Conservation (phyloP, 2,888 invertebrate species). For the Ditylenchus weischeri region DNA sequence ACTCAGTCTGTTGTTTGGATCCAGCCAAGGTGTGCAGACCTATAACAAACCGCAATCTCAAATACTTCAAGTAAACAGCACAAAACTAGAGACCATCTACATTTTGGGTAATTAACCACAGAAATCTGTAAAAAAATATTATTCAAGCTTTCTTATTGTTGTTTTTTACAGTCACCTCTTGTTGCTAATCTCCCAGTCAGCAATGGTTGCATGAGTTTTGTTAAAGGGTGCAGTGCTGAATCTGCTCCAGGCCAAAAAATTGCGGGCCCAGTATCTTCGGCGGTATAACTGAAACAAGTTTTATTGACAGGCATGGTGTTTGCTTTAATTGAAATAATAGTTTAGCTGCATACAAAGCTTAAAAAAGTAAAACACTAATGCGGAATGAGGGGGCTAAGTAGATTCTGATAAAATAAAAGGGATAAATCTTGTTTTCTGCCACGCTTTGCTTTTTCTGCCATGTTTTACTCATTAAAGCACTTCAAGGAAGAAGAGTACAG, state of each 20-base stretch:
- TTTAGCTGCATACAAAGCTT: no score
- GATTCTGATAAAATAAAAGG: no score
- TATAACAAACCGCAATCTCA: conserved; percentile 58
- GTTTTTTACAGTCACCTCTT: not conserved
- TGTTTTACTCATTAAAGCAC: no score
- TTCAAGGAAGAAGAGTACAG: no score
- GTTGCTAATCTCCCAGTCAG: conserved; percentile 64
- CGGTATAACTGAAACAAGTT: conserved; percentile 65
- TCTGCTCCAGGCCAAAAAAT: conserved; percentile 82
- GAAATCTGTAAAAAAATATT: conserved; percentile 62
- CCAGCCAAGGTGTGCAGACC: conserved; percentile 76
- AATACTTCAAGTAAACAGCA: conserved; percentile 72
- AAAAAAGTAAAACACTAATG: no score
- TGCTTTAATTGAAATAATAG: no score
- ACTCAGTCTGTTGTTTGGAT: conserved; percentile 73
- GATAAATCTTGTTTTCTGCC: no score
- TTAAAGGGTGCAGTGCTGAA: conserved; percentile 78
- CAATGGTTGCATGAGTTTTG: conserved; percentile 71
- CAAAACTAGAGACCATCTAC: conserved; percentile 72
- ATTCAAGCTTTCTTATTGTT: no score
- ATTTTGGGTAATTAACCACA: conserved; percentile 86
- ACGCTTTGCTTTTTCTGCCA: no score
- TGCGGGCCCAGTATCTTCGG: conserved; percentile 86
- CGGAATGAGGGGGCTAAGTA: no score
- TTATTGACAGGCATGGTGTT: no score